Base-by-base conservation (phyloP, 1,140 invertebrate species). In the Drosophila bocki region DNA sequence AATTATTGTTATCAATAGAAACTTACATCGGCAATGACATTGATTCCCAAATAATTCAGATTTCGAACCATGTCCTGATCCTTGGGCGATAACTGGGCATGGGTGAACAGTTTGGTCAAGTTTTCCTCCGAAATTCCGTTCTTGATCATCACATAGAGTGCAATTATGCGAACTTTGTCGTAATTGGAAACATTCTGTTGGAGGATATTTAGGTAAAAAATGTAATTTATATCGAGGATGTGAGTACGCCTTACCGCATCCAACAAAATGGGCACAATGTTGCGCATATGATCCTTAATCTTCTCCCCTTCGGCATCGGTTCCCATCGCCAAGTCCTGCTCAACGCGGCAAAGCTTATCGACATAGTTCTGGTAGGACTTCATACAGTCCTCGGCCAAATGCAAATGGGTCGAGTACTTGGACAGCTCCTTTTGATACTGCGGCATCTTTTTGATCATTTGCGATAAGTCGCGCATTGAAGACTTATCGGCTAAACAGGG, bases 371-470 rank as follows among this genome's bases (percentile, higher is more conserved):
- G 94, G 93, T 99, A 99, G 22, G 96, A 95, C 92, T 99, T 99
- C 99, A 99, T 99, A 94, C 99, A 99, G 93, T 99, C 99, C 93
- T 99, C 99, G 8, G 99, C 99, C 47, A 99, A 94, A 93, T 99
- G 98, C 56, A 99, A 95, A 93, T 99, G 99, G 15, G 99, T 99
- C 0, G 98, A 98, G 93, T 99, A 99, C 93, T 99, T 99, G 82
- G 97, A 99, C 68, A 99, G 93, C 93, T 99, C 99, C 93, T 99
- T 99, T 93, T 99, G 99, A 93, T 99, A 99, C 93, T 99, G 99
- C 0, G 99, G 99, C 98, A 99, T 99, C 93, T 99, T 99, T 94
- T 99, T 99, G 82, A 99, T 99, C 98, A 99, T 99, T 91, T 98
- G 97, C 1, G 98, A 98, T 39, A 99, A 93, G 94, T 99, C 99